Base-by-base conservation (phyloP, 1,140 invertebrate species). In the Ectropis grisescens region DNA sequence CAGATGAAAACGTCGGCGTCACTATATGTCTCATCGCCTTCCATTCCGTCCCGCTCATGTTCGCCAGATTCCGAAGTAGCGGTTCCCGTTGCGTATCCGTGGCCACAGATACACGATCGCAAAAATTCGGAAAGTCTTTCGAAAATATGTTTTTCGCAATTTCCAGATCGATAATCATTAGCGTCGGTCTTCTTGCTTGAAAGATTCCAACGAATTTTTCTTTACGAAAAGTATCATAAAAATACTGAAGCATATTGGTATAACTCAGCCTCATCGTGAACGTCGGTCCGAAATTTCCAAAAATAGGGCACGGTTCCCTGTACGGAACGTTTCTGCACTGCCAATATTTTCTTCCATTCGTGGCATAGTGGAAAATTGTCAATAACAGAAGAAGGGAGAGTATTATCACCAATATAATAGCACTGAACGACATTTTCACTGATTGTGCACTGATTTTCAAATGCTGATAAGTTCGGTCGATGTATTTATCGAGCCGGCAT, bases 1-100 rank as follows among this genome's bases (percentile, higher is more conserved):
- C 78, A 2, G 81, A 74, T 0, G 81, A 83, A 47, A 84, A 84
- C 2, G 81, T 75, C 2, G 80, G 82, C 2, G 76, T 70, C 0
- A 83, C 53, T 29, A 76, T 71, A 3, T 67, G 59, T 28, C 70
- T 42, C 58, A 83, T 72, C 3, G 67, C 51, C 41, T 79, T 82
- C 82, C 82, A 84, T 39, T 82, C 75, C 4, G 70, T 29, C 3
- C 79, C 84, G 23, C 75, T 70, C 74, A 82, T 79, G 29, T 79
- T 80, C 1, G 68, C 62, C 37, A 82, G 39, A 47, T 82, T 80
- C 10, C 68, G 59, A 10, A 80, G 58, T 12, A 83, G 45, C 2
- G 80, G 79, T 30, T 82, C 76, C 19, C 68, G 47, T 35, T 61
- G 56, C 8, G 76, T 76, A 36, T 83, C 79, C 2, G 66, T 72